Evolutionary conservation across 2,888 invertebrate genomes (phyloP).

Genomic region (Cantharis flavilabris): DNA sequence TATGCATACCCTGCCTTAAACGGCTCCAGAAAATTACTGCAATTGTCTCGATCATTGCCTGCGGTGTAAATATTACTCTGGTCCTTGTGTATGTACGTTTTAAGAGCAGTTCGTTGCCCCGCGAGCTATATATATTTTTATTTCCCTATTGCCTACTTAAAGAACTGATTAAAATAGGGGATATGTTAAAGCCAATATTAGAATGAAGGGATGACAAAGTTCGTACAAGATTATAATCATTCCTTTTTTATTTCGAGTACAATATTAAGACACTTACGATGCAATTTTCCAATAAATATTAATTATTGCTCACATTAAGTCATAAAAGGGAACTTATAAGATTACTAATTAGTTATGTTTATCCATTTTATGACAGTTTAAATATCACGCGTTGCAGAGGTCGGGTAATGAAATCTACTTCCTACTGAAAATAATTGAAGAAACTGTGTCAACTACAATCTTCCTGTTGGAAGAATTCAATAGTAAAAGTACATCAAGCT

Average conservation of each 20-base stretch:
- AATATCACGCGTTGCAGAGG: neutral
- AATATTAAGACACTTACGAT: neutral
- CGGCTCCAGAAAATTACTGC: slow-evolving; percentile 53
- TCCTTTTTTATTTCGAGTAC: neutral
- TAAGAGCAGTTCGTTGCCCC: slow-evolving; percentile 39
- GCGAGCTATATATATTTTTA: slow-evolving; percentile 54
- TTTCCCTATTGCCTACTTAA: slow-evolving; percentile 57
- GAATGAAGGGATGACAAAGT: slow-evolving; percentile 39
- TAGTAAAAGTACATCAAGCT: neutral
- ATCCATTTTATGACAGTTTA: neutral
- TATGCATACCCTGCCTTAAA: slow-evolving; percentile 42
- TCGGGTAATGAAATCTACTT: neutral
- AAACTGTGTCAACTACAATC: slow-evolving; percentile 3
- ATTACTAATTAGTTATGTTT: neutral
- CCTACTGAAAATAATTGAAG: slow-evolving; percentile 4
- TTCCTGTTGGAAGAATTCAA: slow-evolving; percentile 1
- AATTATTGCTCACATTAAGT: neutral
- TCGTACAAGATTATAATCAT: slow-evolving; percentile 26
- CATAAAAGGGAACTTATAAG: neutral
- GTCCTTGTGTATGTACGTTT: slow-evolving; percentile 35
- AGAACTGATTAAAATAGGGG: slow-evolving; percentile 56
- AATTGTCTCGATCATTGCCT: slow-evolving; percentile 56
- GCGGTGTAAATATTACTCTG: slow-evolving; percentile 41
- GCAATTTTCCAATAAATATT: neutral
- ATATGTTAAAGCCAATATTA: slow-evolving; percentile 54